phyloP scores from a whole-genome alignment of 2,797 vertebrate genomes.

The Phyllotis vaccarum region DNA sequence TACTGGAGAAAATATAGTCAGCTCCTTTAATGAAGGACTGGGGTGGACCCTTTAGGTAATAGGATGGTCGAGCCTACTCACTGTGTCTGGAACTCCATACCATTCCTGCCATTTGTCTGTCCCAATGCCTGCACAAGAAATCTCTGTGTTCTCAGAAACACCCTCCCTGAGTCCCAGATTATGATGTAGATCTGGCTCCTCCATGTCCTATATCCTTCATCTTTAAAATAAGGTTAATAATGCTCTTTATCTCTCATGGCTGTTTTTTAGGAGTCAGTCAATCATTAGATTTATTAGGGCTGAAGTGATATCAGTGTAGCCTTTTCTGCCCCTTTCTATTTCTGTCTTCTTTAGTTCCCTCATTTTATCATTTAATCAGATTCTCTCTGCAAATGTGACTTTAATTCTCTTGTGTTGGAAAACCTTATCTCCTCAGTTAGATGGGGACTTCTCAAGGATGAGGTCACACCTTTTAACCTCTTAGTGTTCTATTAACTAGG shows the following conservation, averaged over 20 bases:
- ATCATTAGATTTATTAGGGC: neutral
- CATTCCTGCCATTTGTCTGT: neutral
- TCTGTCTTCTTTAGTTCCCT: neutral
- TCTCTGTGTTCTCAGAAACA: neutral
- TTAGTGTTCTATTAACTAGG: neutral
- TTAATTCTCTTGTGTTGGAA: too few species aligned
- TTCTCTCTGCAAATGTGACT: neutral
- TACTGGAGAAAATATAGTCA: neutral
- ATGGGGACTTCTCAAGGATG: neutral
- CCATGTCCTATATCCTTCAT: neutral
- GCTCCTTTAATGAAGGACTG: neutral
- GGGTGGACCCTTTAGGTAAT: neutral
- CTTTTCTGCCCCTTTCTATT: neutral
- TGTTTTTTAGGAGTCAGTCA: neutral
- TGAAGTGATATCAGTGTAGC: neutral
- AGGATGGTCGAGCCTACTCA: neutral
- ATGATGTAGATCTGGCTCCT: neutral
- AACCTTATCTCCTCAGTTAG: neutral
- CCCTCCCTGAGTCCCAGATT: neutral
- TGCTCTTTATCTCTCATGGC: neutral
- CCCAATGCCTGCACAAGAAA: neutral
- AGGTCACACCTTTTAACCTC: neutral
- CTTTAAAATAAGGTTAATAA: neutral
- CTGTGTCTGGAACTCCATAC: neutral
- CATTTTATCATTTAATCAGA: neutral